Evolutionary conservation across 2,888 invertebrate species (phyloP), one percentile per base, ranked within the genome.

Genomic region (Alsophila aescularia): DNA sequence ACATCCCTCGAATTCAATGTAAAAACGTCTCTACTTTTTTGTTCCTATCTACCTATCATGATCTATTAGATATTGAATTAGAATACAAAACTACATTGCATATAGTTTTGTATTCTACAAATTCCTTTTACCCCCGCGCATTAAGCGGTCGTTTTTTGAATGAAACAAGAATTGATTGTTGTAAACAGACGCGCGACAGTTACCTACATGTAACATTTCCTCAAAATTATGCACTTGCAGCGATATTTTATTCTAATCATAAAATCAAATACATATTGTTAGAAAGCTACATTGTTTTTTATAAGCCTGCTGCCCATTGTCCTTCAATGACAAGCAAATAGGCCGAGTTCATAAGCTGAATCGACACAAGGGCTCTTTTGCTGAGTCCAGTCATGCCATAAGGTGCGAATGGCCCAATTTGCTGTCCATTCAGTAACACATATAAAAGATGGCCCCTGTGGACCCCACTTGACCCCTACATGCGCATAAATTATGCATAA

Each of bases 401-500:
- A 85, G 85, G 85, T 85, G 85, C 75, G 73, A 85, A 83, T 83
- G 79, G 75, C 75, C 58, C 83, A 84, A 85, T 81, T 85, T 84
- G 76, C 72, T 75, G 72, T 52, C 75, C 78, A 85, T 85, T 84
- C 73, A 74, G 62, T 54, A 67, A 72, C 69, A 69, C 45, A 62
- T 43, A 78, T 76, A 78, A 78, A 79, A 73, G 68, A 77, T 69
- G 68, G 62, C 58, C 71, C 70, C 69, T 60, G 60, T 59, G 61
- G 62, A 62, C 81, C 72, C 83, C 84, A 87, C 88, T 90, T 90
- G 90, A 89, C 90, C 90, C 90, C 67, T 72, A 66, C 73, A 68
- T 66, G 54, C 52, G 87, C 87, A 90, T 90, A 90, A 88, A 90
- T 90, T 90, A 90, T 86, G 90, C 87, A 83, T 83, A 87, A 90